Base-by-base conservation (phyloP, 2,797 vertebrate genomes). In the Orientallactaga sibirica region DNA sequence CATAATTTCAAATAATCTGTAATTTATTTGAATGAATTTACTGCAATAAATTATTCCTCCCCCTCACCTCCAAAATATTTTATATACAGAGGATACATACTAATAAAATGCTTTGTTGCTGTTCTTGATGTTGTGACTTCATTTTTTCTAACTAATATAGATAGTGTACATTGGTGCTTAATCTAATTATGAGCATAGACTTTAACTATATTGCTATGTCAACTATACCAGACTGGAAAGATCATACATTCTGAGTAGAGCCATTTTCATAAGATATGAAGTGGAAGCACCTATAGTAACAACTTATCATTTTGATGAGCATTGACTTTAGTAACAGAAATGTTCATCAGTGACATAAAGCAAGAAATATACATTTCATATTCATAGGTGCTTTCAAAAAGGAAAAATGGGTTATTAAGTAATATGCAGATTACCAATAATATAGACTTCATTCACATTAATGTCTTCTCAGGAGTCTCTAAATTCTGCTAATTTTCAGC, bases 361-460 rank as follows among this genome's bases (percentile, higher is more conserved):
- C 84, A 80, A 48, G 27, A 52, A 84, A 93, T 93, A 85, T 55
- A 75, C 89, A 91, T 94, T 95, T 85, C 61, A 92, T 88, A 76
- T 19, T 76, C 80, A 66, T 92, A 73, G 41, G 93, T 70, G 52
- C 19, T 96, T 97, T 95, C 75, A 89, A 96, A 95, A 92, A 84
- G 70, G 97, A 97, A 97, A 88, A 67, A 89, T 67, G 16, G 95
- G 84, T 96, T 98, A 96, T 95, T 97, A 97, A 98, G 84, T 95
- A 97, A 97, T 95, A 96, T 90, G 85, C 91, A 97, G 95, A 96
- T 97, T 97, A 97, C 97, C 97, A 97, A 96, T 94, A 96, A 94
- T 97, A 92, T 96, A 94, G 96, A 52, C 87, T 96, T 96, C 96
- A 97, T 81, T 94, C 90, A 88, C 86, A 83, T 97, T 96, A 97